Conservation (phyloP, 2,888 invertebrate species). For the Brachycybe producta region DNA sequence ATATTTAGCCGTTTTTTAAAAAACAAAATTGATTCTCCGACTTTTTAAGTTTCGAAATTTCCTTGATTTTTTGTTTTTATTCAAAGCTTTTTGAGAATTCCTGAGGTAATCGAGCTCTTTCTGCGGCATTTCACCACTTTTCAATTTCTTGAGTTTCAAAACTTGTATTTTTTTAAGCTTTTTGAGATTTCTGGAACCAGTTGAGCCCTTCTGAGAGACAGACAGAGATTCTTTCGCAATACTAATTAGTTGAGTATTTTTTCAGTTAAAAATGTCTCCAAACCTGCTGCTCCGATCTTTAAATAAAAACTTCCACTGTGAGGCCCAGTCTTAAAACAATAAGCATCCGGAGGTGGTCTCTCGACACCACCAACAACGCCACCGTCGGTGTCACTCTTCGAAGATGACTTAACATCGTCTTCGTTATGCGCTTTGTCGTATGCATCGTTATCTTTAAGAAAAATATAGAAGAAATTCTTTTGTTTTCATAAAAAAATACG, state of each 20-base stretch:
- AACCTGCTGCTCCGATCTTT: slow-evolving; percentile 58
- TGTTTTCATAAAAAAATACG: no score
- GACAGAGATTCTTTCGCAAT: neutral
- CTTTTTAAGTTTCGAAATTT: neutral
- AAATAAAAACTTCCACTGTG: slow-evolving; percentile 61
- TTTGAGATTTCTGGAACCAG: no score
- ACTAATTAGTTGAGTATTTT: neutral
- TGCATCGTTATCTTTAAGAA: slow-evolving; percentile 7
- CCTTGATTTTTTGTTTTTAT: neutral
- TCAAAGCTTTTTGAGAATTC: no score
- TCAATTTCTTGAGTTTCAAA: no score
- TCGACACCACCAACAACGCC: neutral
- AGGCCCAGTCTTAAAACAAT: slow-evolving; percentile 47
- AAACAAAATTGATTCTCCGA: neutral
- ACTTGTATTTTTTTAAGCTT: no score
- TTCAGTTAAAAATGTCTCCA: neutral
- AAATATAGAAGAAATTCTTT: no score
- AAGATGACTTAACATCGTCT: slow-evolving; percentile 1
- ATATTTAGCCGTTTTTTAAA: neutral
- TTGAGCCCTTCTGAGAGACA: no score
- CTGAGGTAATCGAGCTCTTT: no score
- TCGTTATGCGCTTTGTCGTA: slow-evolving; percentile 6
- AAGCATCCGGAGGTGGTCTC: slow-evolving; percentile 20
- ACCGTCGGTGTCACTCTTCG: slow-evolving; percentile 7
- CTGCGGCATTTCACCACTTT: no score